Percentiles rank a stretch among this genome's conserved stretches.
Evolutionary conservation across 2,888 invertebrate genomes (phyloP).

Genomic region (Lepidocyrtoides sp.): DNA sequence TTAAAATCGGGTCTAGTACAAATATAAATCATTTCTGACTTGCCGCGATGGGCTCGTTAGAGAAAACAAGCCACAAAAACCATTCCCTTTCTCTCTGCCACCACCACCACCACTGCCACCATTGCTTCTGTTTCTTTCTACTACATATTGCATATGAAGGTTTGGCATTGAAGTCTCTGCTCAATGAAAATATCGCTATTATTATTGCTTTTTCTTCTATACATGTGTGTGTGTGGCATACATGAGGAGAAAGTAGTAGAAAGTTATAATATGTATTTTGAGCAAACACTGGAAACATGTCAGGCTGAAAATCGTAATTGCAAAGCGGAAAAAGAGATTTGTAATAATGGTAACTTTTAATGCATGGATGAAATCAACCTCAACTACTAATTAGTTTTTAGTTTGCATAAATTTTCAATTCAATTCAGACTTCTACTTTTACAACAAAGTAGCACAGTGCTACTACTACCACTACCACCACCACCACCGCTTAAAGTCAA

Average conservation of each 20-base stretch:
- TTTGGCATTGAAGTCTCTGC: not conserved
- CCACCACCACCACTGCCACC: not conserved
- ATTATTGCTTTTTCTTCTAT: too few species aligned
- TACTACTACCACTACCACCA: too few species aligned
- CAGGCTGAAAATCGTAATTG: constrained; percentile 28
- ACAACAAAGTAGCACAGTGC: too few species aligned
- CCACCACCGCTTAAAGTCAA: not conserved
- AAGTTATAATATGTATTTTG: not conserved
- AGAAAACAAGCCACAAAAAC: constrained; percentile 67
- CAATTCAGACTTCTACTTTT: too few species aligned
- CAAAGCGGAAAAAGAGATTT: constrained; percentile 54
- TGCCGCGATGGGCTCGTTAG: constrained; percentile 74
- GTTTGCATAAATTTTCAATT: constrained; percentile 49
- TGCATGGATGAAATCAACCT: constrained; percentile 46
- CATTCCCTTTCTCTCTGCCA: not conserved
- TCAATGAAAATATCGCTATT: too few species aligned
- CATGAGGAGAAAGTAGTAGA: too few species aligned
- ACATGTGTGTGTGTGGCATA: too few species aligned
- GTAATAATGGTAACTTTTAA: constrained; percentile 56
- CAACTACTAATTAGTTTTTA: constrained; percentile 56
- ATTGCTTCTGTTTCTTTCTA: not conserved
- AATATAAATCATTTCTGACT: constrained; percentile 79
- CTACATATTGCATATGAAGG: too few species aligned
- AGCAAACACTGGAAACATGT: constrained; percentile 24
- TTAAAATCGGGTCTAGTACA: constrained; percentile 75